Percentiles rank a stretch among this genome's conserved stretches.
phyloP scores from a whole-genome alignment of 2,113 vertebrate species.

The Thamnaconus septentrionalis region DNA sequence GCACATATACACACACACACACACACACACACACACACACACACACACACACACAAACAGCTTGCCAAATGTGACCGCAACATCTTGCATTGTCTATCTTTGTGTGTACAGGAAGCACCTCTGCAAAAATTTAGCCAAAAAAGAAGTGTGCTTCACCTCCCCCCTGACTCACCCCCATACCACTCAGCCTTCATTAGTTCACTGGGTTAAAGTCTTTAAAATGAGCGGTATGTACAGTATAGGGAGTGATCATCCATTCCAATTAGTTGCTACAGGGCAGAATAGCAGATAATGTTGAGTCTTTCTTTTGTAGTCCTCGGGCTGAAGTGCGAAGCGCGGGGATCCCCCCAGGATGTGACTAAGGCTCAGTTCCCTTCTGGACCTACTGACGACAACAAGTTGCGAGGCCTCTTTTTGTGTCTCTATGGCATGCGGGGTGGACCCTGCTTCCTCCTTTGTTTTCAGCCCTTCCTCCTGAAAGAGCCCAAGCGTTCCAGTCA shows the following conservation, averaged over 20 bases:
- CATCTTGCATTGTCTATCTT: constrained; percentile 37
- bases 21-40: constrained; percentile 1
- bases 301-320: constrained; percentile 10
- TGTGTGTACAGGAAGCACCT: constrained; percentile 60
- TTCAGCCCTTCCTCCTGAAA: constrained; percentile 35
- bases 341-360: neutral
- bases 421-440: neutral
- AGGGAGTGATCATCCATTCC: constrained; percentile 26
- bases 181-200: too few species aligned
- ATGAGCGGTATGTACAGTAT: too few species aligned
- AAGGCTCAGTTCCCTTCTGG: constrained; percentile 3
- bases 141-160: too few species aligned
- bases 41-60: constrained; percentile 4
- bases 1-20: neutral
- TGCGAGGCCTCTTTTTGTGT: neutral
- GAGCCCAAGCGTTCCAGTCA: constrained; percentile 67
- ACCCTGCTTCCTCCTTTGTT: constrained; percentile 34
- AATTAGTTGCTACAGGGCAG: constrained; percentile 7
- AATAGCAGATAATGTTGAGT: neutral
- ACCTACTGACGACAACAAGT: neutral
- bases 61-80: constrained; percentile 15
- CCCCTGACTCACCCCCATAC: neutral
- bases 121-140: constrained; percentile 17
- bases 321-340: constrained; percentile 9
- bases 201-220: too few species aligned